Conservation (phyloP, 2,888 invertebrate genomes). For the Cepaea hortensis region DNA sequence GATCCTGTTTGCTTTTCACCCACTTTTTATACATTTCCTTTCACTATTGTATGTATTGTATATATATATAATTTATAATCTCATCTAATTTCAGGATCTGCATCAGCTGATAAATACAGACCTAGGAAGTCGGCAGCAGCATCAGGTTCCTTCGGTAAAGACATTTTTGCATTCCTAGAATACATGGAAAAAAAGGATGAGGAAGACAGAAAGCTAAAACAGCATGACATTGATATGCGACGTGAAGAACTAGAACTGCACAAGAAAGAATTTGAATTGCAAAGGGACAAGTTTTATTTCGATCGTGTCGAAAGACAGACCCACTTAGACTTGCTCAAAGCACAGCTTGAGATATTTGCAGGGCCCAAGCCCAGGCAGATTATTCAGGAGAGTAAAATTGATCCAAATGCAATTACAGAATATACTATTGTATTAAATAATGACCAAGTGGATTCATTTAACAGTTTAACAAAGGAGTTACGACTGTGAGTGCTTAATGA, state of each 20-base stretch:
- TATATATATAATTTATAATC: neutral
- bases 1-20: too few relatives aligned
- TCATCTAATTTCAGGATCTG: neutral
- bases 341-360: slow-evolving; percentile 37
- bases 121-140: neutral
- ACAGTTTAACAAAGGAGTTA: neutral
- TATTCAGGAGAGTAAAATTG: slow-evolving; percentile 30
- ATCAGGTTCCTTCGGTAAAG: neutral
- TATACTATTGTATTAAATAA: slow-evolving; percentile 48
- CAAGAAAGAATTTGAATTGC: slow-evolving; percentile 42
- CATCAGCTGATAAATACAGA: slow-evolving; percentile 9
- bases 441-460: slow-evolving; percentile 23
- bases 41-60: too few relatives aligned
- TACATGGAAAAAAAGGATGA: slow-evolving; percentile 45
- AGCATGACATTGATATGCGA: slow-evolving; percentile 40
- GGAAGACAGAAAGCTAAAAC: slow-evolving; percentile 26
- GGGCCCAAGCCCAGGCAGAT: neutral
- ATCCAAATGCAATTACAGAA: slow-evolving; percentile 39
- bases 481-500: neutral
- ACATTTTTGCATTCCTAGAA: slow-evolving; percentile 22
- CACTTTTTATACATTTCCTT: too few relatives aligned
- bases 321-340: slow-evolving; percentile 40
- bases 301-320: slow-evolving; percentile 43
- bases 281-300: slow-evolving; percentile 44
- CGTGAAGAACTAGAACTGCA: slow-evolving; percentile 41